Base-by-base conservation (phyloP, 2,888 invertebrate species). In the Cenopis cana region DNA sequence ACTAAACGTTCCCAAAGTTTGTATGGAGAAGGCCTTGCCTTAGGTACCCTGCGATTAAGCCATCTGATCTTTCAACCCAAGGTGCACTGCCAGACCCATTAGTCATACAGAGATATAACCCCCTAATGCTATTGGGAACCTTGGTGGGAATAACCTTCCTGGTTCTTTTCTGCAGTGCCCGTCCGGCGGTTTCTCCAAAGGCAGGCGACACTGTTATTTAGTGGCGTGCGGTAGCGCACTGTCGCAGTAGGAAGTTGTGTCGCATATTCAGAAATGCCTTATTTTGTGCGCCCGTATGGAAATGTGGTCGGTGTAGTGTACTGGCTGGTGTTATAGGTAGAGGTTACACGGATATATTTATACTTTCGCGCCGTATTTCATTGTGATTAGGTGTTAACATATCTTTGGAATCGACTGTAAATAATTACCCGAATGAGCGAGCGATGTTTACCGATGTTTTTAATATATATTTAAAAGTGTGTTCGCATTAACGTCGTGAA, bases 171-270 rank as follows among this genome's bases (percentile, higher is more conserved):
- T 17, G 81, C 77, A 79, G 62, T 10, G 1, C 1, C 74, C 73
- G 69, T 85, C 85, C 85, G 88, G 88, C 93, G 91, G 91, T 87
- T 85, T 85, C 82, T 83, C 85, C 86, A 93, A 93, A 93, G 90
- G 89, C 84, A 82, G 86, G 85, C 86, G 91, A 91, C 91, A 90
- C 86, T 90, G 90, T 92, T 93, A 93, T 93, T 93, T 93, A 93
- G 91, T 91, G 88, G 84, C 86, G 86, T 77, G 78, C 79, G 84
- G 87, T 86, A 86, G 87, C 91, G 87, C 90, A 87, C 89, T 86
- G 90, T 86, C 88, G 82, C 69, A 73, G 69, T 74, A 75, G 76
- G 69, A 77, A 60, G 56, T 14, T 50, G 52, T 14, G 4, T 29
- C 55, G 69, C 62, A 62, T 69, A 56, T 61, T 55, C 54, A 60